Evolutionary conservation across 2,113 vertebrate genomes (phyloP), one percentile per base, ranked within the genome.

Genomic region (Mesocricetus auratus): DNA sequence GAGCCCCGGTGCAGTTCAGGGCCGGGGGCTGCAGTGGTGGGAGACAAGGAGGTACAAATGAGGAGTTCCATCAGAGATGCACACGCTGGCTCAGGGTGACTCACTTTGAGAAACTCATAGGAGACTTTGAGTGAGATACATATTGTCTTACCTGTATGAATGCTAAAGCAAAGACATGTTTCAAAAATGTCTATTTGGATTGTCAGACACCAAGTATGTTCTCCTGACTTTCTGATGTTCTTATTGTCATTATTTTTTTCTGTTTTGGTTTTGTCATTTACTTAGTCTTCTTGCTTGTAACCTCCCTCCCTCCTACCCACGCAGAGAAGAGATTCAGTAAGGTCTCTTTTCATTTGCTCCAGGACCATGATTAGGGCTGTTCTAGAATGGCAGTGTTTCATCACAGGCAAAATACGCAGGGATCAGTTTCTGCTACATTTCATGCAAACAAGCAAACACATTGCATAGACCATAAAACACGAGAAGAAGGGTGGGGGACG

Each of bases 371-470:
- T 85, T 66, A 21, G 62, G 53, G 79, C 88, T 97, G 73, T 75
- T 77, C 93, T 97, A 85, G 50, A 60, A 89, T 79, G 92, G 95
- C n/a, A 75, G 73, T 94, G 97, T 96, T 97, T 97, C 19, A 86
- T 95, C 91, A 98, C 98, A 97, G 97, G 98, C 98, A 89, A 96
- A 91, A 97, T 92, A 95, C 91, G 93, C 60, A 91, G 69, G 81
- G 87, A 94, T 74, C 75, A 13, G 96, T 6, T 56, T 97, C 95
- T 94, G 97, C 96, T 93, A 97, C 91, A 85, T 86, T 79, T 97
- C 98, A 98, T 98, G 98, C 98, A 98, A 74, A 98, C 97, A 91
- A 98, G 98, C 98, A 98, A 97, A 96, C 96, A 68, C 82, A 74
- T 97, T 90, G 97, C 96, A 97, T 83, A 94, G 98, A 98, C 97